A percentile compares a stretch with the other conserved stretches of the same genome.
phyloP scores from a whole-genome alignment of 2,888 invertebrate species.

The Itoplectis maculator region DNA sequence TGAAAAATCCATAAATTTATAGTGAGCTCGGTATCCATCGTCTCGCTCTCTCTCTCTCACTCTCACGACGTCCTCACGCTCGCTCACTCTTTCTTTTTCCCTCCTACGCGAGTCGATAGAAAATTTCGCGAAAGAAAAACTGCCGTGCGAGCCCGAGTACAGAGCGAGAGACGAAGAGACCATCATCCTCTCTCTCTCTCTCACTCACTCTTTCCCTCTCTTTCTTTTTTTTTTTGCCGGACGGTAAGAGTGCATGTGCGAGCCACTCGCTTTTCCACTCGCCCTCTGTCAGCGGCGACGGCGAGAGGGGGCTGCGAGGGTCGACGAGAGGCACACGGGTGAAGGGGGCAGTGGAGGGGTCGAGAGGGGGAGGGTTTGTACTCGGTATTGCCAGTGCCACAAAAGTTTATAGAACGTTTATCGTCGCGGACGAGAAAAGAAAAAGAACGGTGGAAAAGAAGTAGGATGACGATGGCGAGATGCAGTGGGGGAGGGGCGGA shows the following conservation, averaged over 20 bases:
- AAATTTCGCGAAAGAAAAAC: constrained; percentile 55
- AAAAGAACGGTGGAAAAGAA: constrained; percentile 53
- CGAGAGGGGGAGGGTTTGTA: background rate
- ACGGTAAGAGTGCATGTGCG: constrained; percentile 47
- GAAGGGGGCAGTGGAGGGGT: no score
- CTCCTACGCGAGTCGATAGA: constrained; percentile 50
- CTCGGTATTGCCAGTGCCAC: constrained; percentile 70
- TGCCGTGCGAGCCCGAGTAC: constrained; percentile 31
- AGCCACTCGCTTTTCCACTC: constrained; percentile 38
- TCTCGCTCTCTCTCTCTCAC: no score
- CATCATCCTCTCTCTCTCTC: constrained; percentile 22
- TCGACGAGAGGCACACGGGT: no score
- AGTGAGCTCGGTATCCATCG: constrained; percentile 35
- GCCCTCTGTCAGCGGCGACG: constrained; percentile 40
- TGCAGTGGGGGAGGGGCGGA: constrained; percentile 71
- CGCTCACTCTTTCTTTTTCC: constrained; percentile 1
- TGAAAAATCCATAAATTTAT: constrained; percentile 67
- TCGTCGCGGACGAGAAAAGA: constrained; percentile 69
- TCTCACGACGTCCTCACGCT: background rate
- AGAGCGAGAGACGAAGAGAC: constrained; percentile 22
- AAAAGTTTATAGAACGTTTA: constrained; percentile 81
- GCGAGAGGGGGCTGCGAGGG: no score
- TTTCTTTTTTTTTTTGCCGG: constrained; percentile 60
- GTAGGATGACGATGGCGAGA: constrained; percentile 73
- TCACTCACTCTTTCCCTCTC: no score